A percentile compares a stretch with the other conserved stretches of the same genome.
phyloP scores from a whole-genome alignment of 2,113 vertebrate species.

The Scortum barcoo region DNA sequence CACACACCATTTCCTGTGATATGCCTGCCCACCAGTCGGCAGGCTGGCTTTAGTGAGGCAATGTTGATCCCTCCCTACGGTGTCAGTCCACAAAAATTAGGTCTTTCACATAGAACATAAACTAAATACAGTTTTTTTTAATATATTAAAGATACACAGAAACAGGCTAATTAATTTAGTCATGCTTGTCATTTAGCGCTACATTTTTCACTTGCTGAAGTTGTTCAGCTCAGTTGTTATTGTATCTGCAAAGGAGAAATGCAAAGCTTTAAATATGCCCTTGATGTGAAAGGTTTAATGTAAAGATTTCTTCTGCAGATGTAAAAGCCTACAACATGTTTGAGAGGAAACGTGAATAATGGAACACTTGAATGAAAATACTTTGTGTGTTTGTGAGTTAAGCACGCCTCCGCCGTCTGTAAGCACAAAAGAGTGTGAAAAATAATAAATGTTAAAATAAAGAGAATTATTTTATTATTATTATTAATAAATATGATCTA shows the following conservation, averaged over 20 bases:
- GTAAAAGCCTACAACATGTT: background rate
- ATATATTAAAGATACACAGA: background rate
- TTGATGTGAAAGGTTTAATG: background rate
- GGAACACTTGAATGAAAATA: background rate
- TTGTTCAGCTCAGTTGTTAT: too few species aligned
- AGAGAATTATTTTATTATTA: too few species aligned
- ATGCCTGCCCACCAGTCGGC: conserved; percentile 59
- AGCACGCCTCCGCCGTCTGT: background rate
- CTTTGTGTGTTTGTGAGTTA: background rate
- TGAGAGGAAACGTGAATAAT: background rate
- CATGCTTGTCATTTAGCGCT: conserved; percentile 4
- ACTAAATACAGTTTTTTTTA: background rate
- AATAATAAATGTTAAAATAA: background rate
- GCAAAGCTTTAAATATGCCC: background rate
- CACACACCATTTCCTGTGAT: conserved; percentile 69
- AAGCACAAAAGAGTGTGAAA: background rate
- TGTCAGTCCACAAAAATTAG: background rate
- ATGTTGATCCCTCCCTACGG: background rate
- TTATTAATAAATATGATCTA: too few species aligned
- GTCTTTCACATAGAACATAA: background rate
- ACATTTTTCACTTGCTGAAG: background rate
- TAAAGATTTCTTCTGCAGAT: background rate
- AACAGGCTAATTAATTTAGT: background rate
- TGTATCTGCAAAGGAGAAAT: background rate
- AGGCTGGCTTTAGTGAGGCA: conserved; percentile 47